Evolutionary conservation across 2,888 invertebrate species (phyloP).

Genomic region (Latheticus oryzae): DNA sequence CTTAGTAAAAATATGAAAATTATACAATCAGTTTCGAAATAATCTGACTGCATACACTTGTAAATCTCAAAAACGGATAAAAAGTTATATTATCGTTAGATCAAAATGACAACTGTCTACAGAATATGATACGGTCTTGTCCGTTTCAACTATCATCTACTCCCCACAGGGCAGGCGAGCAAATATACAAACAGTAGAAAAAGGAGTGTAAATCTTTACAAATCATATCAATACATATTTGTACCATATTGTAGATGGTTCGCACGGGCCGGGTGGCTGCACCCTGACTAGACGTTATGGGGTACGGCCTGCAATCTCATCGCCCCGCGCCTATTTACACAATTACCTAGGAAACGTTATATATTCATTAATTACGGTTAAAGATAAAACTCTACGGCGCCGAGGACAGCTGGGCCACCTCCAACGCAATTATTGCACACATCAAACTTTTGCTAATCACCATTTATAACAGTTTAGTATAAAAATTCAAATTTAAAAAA

Average conservation of each 20-base stretch:
- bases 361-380: slow-evolving; percentile 56
- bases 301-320: slow-evolving; percentile 53
- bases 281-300: slow-evolving; percentile 44
- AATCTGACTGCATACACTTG: slow-evolving; percentile 60
- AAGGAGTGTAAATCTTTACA: slow-evolving; percentile 67
- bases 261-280: slow-evolving; percentile 44
- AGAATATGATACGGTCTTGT: slow-evolving; percentile 63
- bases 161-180: slow-evolving; percentile 60
- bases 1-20: slow-evolving; percentile 63
- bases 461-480: slow-evolving; percentile 68
- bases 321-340: slow-evolving; percentile 61
- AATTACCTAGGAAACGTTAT: slow-evolving; percentile 64
- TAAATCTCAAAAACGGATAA: slow-evolving; percentile 63
- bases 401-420: slow-evolving; percentile 53
- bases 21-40: slow-evolving; percentile 60
- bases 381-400: slow-evolving; percentile 62
- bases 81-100: slow-evolving; percentile 60
- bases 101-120: slow-evolving; percentile 64
- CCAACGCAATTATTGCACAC: slow-evolving; percentile 65
- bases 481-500: slow-evolving; percentile 68
- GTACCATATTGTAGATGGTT: slow-evolving; percentile 63
- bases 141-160: slow-evolving; percentile 57
- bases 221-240: slow-evolving; percentile 66
- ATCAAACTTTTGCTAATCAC: slow-evolving; percentile 66
- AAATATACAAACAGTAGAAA: slow-evolving; percentile 67